A percentile compares a stretch with the other conserved stretches of the same genome.
Evolutionary conservation across 2,888 invertebrate species (phyloP).

Genomic region (Elegia similella): DNA sequence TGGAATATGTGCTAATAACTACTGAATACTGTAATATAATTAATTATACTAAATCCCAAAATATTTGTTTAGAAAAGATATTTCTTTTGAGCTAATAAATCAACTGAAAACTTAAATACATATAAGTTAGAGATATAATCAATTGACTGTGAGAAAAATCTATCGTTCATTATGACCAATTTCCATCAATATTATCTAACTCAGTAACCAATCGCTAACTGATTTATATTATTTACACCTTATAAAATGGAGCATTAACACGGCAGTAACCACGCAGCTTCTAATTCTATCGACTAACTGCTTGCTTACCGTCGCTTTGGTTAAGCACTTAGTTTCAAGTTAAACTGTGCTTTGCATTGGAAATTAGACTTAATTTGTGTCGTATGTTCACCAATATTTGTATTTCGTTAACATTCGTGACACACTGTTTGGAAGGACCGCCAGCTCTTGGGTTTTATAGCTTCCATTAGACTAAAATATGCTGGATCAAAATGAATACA

Average conservation of each 20-base stretch:
- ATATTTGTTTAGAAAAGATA: too few species aligned
- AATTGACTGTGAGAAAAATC: neutral
- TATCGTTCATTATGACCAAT: neutral
- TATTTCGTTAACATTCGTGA: slow-evolving; percentile 72
- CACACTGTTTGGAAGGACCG: slow-evolving; percentile 37
- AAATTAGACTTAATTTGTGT: slow-evolving; percentile 79
- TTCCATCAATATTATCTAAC: slow-evolving; percentile 3
- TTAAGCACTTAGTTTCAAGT: slow-evolving; percentile 75
- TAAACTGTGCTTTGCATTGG: slow-evolving; percentile 73
- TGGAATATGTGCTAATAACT: too few species aligned
- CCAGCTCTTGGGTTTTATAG: slow-evolving; percentile 10
- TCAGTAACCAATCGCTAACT: slow-evolving; percentile 11
- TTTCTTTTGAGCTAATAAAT: too few species aligned
- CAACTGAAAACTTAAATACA: too few species aligned
- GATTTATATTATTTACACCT: slow-evolving; percentile 31
- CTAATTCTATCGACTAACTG: slow-evolving; percentile 37
- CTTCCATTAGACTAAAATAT: too few species aligned
- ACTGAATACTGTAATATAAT: too few species aligned
- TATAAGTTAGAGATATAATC: neutral
- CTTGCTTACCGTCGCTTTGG: slow-evolving; percentile 68
- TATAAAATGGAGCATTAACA: slow-evolving; percentile 21
- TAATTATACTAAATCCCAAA: too few species aligned
- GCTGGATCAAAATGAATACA: too few species aligned
- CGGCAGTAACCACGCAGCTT: slow-evolving; percentile 30
- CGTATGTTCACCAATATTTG: slow-evolving; percentile 72